Percentiles rank a stretch among this genome's conserved stretches.
These are phyloP conservation scores for Drosophila flavopinicola DNA, from an alignment of 2,888 invertebrate species.

Conservation along the genomic window DNA sequence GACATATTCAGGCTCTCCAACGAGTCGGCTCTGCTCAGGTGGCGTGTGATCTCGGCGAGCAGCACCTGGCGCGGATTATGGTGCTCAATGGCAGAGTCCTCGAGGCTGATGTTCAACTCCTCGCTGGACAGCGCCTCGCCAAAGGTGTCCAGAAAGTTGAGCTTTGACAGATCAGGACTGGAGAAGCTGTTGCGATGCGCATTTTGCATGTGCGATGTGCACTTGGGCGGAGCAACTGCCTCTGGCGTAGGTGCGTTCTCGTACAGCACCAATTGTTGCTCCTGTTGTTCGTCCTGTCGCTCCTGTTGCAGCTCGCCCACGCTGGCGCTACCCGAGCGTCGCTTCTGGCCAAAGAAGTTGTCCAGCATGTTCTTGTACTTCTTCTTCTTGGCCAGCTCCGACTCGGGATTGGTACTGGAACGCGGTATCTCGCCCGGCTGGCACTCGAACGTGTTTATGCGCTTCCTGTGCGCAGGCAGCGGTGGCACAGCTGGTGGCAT, in stretches of 20 bases:
- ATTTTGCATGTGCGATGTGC: conserved; percentile 39
- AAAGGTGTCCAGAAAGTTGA: conserved; percentile 77
- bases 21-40: conserved; percentile 63
- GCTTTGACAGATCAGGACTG: conserved; percentile 83
- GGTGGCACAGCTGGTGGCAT: conserved; percentile 71
- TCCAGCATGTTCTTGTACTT: conserved; percentile 81
- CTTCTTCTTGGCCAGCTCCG: conserved; percentile 82
- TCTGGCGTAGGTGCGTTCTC: conserved; percentile 69
- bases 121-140: conserved; percentile 70
- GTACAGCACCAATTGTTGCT: conserved; percentile 39
- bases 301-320: conserved; percentile 67
- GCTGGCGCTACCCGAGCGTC: conserved; percentile 70
- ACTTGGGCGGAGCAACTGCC: conserved; percentile 16
- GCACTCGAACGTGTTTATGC: conserved; percentile 82
- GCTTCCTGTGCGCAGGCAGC: conserved; percentile 81
- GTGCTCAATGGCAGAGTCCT: conserved; percentile 69
- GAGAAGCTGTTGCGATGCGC: conserved; percentile 84
- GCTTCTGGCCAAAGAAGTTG: conserved; percentile 80
- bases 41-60: conserved; percentile 44
- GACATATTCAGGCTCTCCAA: conserved; percentile 82
- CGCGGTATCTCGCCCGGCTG: conserved; percentile 78
- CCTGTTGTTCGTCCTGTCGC: conserved; percentile 6
- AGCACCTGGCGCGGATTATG: conserved; percentile 36
- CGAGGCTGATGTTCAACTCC: conserved; percentile 69
- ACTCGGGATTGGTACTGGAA: conserved; percentile 83